Evolutionary conservation across 2,797 vertebrate genomes (phyloP), one percentile per base, ranked within the genome.

Genomic region (Agapornis canus): DNA sequence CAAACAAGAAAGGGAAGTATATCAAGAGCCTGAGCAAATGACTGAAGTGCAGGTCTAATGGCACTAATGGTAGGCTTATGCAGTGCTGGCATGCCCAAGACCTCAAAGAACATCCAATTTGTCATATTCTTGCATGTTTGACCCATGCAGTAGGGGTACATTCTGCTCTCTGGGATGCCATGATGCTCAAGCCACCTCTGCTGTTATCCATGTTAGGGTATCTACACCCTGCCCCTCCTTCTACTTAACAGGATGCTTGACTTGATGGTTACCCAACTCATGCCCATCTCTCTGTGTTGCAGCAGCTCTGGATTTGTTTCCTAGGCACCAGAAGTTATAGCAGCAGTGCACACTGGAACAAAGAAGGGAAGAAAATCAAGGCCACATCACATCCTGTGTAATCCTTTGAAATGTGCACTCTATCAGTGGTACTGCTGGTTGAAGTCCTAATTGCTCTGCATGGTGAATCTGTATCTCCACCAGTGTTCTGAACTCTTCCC

Each of bases 1-100:
- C 73, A 88, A 91, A 92, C 52, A 87, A 70, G 61, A 92, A 81
- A 96, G 25, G 40, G 73, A 94, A 76, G 90, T 68, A 51, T 40
- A 87, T 86, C 84, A 93, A 92, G 60, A 92, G 57, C 39, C 43
- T n/a, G 20, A 86, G 76, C 66, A 71, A 60, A 79, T 4, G 47
- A 56, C 29, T 72, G 80, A 83, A 91, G 65, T 4, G 8, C 59
- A 31, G 49, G 42, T 66, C 69, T 77, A 65, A 68, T 31, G 37
- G 68, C 48, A 51, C 72, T 75, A 29, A 21, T 8, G 13, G 64
- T 8, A 73, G 42, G 22, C 18, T 57, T 77, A 42, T 1, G 2
- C 23, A 25, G 40, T 16, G 25, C 32, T 52, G 79, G 37, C 39
- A 48, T 91, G 29, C n/a, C 61, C 3, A 5, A 69, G 35, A 35